A percentile compares a stretch with the other conserved stretches of the same genome.
Evolutionary conservation across 2,113 vertebrate species (phyloP).

Genomic region (Galeopterus variegatus): DNA sequence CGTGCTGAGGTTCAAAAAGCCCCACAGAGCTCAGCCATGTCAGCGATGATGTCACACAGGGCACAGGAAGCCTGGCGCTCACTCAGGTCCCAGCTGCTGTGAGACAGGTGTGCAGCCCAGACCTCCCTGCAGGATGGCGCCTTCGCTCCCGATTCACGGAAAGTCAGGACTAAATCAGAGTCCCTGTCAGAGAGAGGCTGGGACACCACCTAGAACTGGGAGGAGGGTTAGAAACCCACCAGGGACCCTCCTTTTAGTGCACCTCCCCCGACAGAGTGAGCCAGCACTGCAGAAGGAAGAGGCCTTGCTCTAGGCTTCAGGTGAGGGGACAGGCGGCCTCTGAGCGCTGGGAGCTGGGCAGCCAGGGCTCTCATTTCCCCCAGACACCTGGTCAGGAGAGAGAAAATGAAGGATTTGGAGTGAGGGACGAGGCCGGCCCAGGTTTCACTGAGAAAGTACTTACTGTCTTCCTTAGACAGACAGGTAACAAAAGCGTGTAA

Average conservation of each 20-base stretch:
- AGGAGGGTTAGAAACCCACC: neutral
- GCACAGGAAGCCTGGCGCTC: neutral
- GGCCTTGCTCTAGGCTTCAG: neutral
- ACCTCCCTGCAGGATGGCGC: neutral
- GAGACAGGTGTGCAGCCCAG: neutral
- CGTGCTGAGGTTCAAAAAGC: neutral
- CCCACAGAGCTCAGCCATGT: neutral
- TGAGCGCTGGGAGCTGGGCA: neutral
- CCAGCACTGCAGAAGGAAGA: neutral
- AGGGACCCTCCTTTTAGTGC: neutral
- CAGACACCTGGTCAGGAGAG: neutral
- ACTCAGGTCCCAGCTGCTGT: neutral
- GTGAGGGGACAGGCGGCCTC: neutral
- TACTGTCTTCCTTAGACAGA: neutral
- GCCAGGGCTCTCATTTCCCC: no score
- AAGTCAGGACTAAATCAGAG: neutral
- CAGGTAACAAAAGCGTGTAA: neutral
- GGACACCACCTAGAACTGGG: neutral
- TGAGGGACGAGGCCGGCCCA: neutral
- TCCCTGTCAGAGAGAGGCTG: neutral
- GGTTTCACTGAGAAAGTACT: neutral
- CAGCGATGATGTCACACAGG: neutral
- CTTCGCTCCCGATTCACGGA: neutral
- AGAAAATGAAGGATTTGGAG: neutral
- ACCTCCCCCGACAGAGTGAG: neutral